A percentile compares a stretch with the other conserved stretches of the same genome.
Evolutionary conservation across 35 echinoderm and acorn worm genomes (phyloP).

Genomic region (Heliocidaris erythrogramma): DNA sequence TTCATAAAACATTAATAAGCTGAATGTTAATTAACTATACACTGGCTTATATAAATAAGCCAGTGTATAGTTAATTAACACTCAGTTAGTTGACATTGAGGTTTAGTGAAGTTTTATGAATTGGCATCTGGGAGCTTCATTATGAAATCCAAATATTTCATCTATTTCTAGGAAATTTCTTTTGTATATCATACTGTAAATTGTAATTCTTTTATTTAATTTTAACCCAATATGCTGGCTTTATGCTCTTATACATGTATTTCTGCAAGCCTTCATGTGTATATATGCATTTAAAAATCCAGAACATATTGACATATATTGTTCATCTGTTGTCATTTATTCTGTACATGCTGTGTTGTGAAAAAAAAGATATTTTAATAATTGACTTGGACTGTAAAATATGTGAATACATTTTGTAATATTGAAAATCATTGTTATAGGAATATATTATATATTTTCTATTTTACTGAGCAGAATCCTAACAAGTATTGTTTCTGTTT

Average conservation of each 20-base stretch:
- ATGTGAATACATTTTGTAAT: slow-evolving; percentile 5
- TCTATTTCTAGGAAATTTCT: neutral
- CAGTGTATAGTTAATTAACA: too few relatives aligned
- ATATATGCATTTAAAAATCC: neutral
- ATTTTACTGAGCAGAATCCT: neutral
- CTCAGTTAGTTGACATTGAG: too few relatives aligned
- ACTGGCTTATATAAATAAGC: too few relatives aligned
- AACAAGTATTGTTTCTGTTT: neutral
- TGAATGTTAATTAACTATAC: too few relatives aligned
- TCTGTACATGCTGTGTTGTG: neutral
- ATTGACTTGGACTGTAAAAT: neutral
- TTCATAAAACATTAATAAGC: too few relatives aligned
- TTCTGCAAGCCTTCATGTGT: neutral
- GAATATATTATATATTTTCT: slow-evolving; percentile 6
- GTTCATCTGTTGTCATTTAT: neutral
- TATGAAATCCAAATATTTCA: neutral
- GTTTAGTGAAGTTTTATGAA: too few relatives aligned
- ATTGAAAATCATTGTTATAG: neutral
- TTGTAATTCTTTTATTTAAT: too few relatives aligned
- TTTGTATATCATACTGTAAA: too few relatives aligned
- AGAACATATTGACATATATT: neutral
- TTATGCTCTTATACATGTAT: neutral
- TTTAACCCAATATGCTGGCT: neutral
- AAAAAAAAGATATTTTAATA: neutral
- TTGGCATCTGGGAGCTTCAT: neutral